Base-by-base conservation (phyloP, 2,797 vertebrate genomes). In the Crenichthys baileyi region DNA sequence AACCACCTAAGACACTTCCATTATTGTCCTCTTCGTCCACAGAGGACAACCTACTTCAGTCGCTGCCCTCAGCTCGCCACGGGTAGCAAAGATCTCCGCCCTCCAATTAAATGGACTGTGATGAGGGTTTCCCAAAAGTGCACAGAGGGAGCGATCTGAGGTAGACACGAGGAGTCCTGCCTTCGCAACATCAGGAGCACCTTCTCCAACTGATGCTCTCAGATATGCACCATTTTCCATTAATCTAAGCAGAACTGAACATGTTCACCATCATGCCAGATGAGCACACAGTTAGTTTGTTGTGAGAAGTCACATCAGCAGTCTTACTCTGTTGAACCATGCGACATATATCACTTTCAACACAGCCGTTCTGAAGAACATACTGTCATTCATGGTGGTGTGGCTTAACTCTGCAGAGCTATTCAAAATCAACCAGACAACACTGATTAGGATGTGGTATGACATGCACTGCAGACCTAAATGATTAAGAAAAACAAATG, bases 31-130 rank as follows among this genome's bases (percentile, higher is more conserved):
- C 63, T 83, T 74, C 51, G 75, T 88, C 85, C 83, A 84, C 80
- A 79, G 83, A 88, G 87, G 72, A 77, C 75, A 26, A 41, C 55
- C 24, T 76, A 77, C 79, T 85, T 85, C 78, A 83, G 81, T 85
- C 65, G 82, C 85, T 61, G 58, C 60, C 71, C 56, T 77, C 72
- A 83, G 77, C 73, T 36, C 72, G 84, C 68, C 80, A 83, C 72
- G 87, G 85, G 85, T 78, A 85, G 70, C 79, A 36, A 44, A 80
- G 55, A 74, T 48, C 58, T 72, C 79, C 79, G 75, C 77, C 79
- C 83, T 85, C 86, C 70, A 81, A 71, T 89, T 85, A 90, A 92
- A 91, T 88, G 72, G 80, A 85, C 83, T 88, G 83, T 85, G 85
- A 87, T 36, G 63, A 76, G 73, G 80, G 73, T 88, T 73, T 87